These are phyloP conservation scores for Megalurothrips usitatus DNA, from an alignment of 2,888 invertebrate genomes.

Conservation along the genomic window DNA sequence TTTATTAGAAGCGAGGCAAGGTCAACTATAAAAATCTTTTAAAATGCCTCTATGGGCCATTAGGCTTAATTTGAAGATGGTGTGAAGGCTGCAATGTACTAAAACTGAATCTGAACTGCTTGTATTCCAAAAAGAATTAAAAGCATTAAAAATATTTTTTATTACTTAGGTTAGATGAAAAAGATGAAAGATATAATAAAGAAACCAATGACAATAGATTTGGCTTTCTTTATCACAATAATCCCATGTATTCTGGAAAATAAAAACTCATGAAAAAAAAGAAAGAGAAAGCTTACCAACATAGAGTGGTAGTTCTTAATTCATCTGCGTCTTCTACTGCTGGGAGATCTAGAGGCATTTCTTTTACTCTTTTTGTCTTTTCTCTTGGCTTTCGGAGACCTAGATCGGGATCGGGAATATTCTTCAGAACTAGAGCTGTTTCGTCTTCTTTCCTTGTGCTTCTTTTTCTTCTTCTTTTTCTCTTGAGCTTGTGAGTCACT, in stretches of 20 bases:
- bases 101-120: slow-evolving; percentile 1
- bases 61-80: too few species aligned
- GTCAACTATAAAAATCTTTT: too few species aligned
- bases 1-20: too few species aligned
- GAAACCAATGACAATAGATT: background rate
- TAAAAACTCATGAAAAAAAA: background rate
- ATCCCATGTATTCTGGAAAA: too few species aligned
- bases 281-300: background rate
- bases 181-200: background rate
- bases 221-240: background rate
- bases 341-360: background rate
- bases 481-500: background rate
- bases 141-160: slow-evolving; percentile 5
- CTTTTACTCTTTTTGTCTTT: background rate
- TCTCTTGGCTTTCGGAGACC: background rate
- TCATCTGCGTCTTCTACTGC: background rate
- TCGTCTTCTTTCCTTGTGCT: background rate
- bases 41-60: too few species aligned
- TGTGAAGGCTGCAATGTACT: background rate
- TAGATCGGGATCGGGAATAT: background rate
- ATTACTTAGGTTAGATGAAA: background rate
- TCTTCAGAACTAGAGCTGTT: background rate
- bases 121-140: background rate
- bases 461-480: background rate
- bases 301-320: background rate